Base-by-base conservation (phyloP, 2,888 invertebrate genomes). In the Agriopis leucophaearia region DNA sequence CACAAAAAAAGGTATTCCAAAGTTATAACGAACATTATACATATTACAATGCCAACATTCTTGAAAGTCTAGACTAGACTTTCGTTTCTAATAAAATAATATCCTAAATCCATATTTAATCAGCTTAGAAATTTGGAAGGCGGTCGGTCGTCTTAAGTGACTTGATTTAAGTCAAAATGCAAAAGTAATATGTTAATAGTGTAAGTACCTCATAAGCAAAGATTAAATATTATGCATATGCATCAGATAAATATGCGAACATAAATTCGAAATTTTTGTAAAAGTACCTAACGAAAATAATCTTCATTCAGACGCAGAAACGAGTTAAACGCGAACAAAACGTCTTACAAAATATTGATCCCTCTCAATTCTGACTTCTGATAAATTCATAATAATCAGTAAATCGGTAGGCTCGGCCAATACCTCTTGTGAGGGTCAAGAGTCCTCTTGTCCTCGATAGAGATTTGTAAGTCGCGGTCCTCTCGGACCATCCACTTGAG, bases 391-490 rank as follows among this genome's bases (percentile, higher is more conserved):
- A 58, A 59, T 69, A 69, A 69, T 64, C 44, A 60, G 68, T 57
- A 47, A 61, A 70, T 38, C 64, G 58, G 64, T 70, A 71, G 71
- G 65, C 54, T 72, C 57, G 69, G 66, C 70, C 60, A 60, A 71
- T 69, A 63, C 73, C 71, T 69, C 66, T 71, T 52, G 65, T 81
- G 81, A 85, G 87, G 90, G 91, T 89, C 87, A 85, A 88, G 90
- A 80, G 81, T 68, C 76, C 84, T 78, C 89, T 90, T 85, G 85
- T 87, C 87, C 87, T 78, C 83, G 74, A 82, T 82, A 77, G 84
- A 87, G 85, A 87, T 88, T 87, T 88, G 68, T 59, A 88, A 90
- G 89, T 87, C 85, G 88, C 81, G 87, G 87, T 86, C 84, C 84
- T 80, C 86, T 85, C 80, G 66, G 78, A 78, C 81, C 82, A 82